Evolutionary conservation across 2,797 vertebrate species (phyloP), one percentile per base, ranked within the genome.

Genomic region (Urocyon cinereoargenteus): DNA sequence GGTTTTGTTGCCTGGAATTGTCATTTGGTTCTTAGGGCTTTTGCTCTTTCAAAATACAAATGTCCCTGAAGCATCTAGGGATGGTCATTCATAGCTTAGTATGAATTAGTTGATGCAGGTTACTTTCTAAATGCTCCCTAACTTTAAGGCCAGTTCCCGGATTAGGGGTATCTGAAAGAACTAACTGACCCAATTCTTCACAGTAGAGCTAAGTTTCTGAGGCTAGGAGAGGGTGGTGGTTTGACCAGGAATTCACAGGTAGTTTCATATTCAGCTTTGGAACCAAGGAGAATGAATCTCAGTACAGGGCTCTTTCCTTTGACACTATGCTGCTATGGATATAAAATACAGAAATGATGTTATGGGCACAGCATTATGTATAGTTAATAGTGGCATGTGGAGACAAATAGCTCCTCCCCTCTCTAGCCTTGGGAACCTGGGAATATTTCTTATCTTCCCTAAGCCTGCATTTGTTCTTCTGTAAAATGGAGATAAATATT

Each of bases 41-140:
- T 96, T 96, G 22, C 26, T 93, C 40, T 93, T 86, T 51, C 73
- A 68, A 94, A 84, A 94, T 89, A 45, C 59, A 79, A 94, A 91
- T 86, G 31, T 22, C 21, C 72, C 28, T n/a, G 22, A 16, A 91
- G 19, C 36, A 26, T 64, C 5, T 36, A 34, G 19, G 87, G 24
- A 59, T 11, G 9, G 57, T 21, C 73, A 40, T 93, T 91, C 62
- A 78, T 14, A 87, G 5, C 40, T 82, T 86, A 79, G 26, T 89
- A 40, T 91, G 57, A 92, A 59, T 57, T 84, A 79, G n/a, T 84
- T 77, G 70, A 53, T 83, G 28, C 26, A 84, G 16, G 79, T 64
- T 70, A 21, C 11, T 72, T 18, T 40, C 75, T 83, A 75, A 70
- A 16, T 90, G 16, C 45, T 75, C 15, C 14, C 4, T 28, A 31